Percentiles rank a stretch among this genome's conserved stretches.
phyloP scores from a whole-genome alignment of 2,888 invertebrate genomes.

The Clunio marinus region DNA sequence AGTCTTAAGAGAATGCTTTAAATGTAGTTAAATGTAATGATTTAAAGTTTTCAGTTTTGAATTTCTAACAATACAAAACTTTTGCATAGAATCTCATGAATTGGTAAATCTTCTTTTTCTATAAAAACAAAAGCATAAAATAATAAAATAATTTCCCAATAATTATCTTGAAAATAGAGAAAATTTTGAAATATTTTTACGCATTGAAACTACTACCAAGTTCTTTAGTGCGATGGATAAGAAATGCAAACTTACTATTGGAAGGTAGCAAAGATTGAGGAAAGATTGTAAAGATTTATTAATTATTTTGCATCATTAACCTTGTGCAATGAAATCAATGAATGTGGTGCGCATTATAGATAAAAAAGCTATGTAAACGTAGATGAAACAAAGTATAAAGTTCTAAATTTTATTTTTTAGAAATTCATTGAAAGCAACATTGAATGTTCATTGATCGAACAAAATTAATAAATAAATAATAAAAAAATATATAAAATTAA shows the following conservation, averaged over 20 bases:
- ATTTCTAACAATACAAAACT: background rate
- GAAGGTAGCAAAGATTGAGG: background rate
- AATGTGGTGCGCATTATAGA: slow-evolving; percentile 32
- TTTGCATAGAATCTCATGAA: background rate
- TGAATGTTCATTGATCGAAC: slow-evolving; percentile 25
- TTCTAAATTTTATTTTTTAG: slow-evolving; percentile 34
- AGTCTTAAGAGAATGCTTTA: slow-evolving; percentile 30
- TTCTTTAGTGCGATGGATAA: too few relatives aligned
- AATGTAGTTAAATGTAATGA: slow-evolving; percentile 38
- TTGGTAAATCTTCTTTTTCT: background rate
- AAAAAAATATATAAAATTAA: too few relatives aligned
- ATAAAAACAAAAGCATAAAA: too few relatives aligned
- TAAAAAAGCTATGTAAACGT: slow-evolving; percentile 34
- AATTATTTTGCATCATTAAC: slow-evolving; percentile 12
- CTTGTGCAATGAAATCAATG: slow-evolving; percentile 34
- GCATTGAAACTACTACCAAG: too few relatives aligned
- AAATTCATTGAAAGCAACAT: slow-evolving; percentile 21
- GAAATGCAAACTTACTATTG: background rate
- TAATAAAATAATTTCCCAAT: too few relatives aligned
- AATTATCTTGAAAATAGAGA: too few relatives aligned
- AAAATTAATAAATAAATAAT: slow-evolving; percentile 10
- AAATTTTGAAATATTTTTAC: too few relatives aligned
- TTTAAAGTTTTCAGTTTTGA: slow-evolving; percentile 20
- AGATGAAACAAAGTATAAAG: slow-evolving; percentile 22
- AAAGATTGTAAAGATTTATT: background rate